Conservation (phyloP, 2,888 invertebrate genomes). For the Lasioglossum vierecki region DNA sequence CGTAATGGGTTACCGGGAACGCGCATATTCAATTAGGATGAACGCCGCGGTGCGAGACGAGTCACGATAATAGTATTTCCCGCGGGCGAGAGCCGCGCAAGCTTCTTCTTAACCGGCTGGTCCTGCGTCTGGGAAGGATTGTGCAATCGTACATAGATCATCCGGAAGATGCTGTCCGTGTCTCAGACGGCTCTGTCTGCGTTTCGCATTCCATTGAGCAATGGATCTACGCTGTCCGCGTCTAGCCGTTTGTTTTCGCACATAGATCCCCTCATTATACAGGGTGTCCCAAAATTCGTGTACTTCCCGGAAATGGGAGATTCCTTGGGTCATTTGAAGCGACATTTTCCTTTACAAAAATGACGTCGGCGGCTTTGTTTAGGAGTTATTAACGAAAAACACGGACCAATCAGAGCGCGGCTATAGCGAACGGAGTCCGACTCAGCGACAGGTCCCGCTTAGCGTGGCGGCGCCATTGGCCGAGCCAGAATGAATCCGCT, state of each 20-base stretch:
- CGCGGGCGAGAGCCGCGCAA: conserved; percentile 3
- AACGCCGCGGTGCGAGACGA: not conserved
- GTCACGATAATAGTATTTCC: conserved; percentile 37
- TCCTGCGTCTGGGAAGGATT: conserved; percentile 40
- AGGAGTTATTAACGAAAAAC: no score
- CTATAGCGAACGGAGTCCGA: no score
- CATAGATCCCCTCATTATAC: not conserved
- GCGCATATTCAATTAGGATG: not conserved
- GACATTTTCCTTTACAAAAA: no score
- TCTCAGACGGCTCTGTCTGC: conserved; percentile 19
- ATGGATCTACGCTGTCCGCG: not conserved
- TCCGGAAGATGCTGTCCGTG: conserved; percentile 27
- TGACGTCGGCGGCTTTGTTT: no score
- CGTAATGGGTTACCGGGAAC: not conserved
- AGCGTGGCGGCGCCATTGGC: no score
- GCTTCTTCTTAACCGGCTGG: conserved; percentile 3
- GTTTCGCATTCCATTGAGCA: conserved; percentile 25
- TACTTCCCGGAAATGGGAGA: no score
- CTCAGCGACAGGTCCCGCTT: no score
- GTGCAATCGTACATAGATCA: conserved; percentile 50
- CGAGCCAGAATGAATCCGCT: no score
- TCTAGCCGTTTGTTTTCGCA: not conserved
- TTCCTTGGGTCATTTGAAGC: no score
- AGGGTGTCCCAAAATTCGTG: no score
- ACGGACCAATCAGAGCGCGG: no score